Conservation (phyloP, 2,113 vertebrate genomes). For the Coregonus clupeaformis region DNA sequence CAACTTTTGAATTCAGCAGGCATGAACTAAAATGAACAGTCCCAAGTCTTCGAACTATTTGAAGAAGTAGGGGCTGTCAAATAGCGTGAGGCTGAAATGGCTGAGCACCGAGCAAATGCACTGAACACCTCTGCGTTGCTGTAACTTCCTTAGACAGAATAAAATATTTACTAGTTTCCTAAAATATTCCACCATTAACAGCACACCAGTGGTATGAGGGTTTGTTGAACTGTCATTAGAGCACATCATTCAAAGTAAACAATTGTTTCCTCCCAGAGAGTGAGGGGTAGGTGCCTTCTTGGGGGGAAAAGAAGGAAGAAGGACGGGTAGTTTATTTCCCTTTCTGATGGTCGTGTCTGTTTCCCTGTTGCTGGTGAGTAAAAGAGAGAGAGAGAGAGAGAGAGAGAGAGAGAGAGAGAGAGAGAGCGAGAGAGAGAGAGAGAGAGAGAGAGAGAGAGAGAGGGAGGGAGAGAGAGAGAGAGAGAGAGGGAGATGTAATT, state of each 20-base stretch:
- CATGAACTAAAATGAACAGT: constrained; percentile 24
- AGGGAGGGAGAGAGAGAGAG: no score
- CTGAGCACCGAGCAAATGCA: constrained; percentile 44
- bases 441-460: no score
- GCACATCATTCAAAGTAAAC: constrained; percentile 71
- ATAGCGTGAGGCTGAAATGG: constrained; percentile 63
- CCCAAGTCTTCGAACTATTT: constrained; percentile 58
- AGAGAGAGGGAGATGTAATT: not conserved
- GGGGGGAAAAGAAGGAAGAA: constrained; percentile 33
- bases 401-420: no score
- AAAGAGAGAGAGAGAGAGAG: no score
- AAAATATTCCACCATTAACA: constrained; percentile 61
- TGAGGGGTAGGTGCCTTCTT: constrained; percentile 66
- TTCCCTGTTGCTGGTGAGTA: constrained; percentile 2
- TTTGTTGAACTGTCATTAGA: constrained; percentile 73
- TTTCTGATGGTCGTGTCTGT: constrained; percentile 54
- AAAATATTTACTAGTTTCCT: constrained; percentile 70
- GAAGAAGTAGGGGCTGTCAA: constrained; percentile 66
- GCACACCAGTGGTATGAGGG: constrained; percentile 64
- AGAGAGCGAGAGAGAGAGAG: no score
- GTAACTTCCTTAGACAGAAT: constrained; percentile 58
- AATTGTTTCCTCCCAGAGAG: constrained; percentile 50
- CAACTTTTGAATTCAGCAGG: constrained; percentile 49
- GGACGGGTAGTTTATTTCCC: constrained; percentile 45
- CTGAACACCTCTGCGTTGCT: constrained; percentile 33